A percentile compares a stretch with the other conserved stretches of the same genome.
phyloP scores from a whole-genome alignment of 1,140 invertebrate species.

The Drosophila burlai region DNA sequence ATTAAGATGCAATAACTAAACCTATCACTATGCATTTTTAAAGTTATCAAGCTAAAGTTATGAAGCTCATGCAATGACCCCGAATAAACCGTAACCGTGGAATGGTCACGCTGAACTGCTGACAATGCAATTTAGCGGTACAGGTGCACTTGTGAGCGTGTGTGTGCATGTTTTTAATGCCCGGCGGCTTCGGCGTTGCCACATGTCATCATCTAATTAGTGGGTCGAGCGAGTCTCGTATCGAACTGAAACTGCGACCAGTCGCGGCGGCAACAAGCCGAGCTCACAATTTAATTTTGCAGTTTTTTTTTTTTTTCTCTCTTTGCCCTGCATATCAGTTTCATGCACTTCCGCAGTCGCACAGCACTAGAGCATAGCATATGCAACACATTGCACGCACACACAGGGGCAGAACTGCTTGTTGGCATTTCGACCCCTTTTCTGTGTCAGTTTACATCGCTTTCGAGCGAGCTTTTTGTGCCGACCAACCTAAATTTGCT shows the following conservation, averaged over 20 bases:
- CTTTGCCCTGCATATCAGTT: slow-evolving; percentile 47
- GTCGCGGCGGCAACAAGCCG: slow-evolving; percentile 1
- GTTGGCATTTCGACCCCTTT: slow-evolving; percentile 44
- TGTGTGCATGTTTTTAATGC: slow-evolving; percentile 16
- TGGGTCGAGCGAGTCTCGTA: slow-evolving; percentile 40
- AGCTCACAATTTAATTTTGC: slow-evolving; percentile 6
- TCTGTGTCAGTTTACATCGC: slow-evolving; percentile 11
- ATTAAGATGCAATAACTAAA: neutral
- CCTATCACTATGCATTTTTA: too few species aligned
- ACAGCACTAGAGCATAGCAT: slow-evolving; percentile 5
- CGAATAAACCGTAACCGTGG: slow-evolving; percentile 29
- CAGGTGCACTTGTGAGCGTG: neutral
- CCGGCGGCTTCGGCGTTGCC: slow-evolving; percentile 47
- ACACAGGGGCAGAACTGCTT: slow-evolving; percentile 18
- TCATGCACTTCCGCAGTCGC: slow-evolving; percentile 58
- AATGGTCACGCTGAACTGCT: slow-evolving; percentile 40
- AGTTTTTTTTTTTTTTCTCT: slow-evolving; percentile 1
- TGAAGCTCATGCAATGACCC: slow-evolving; percentile 29
- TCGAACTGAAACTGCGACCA: slow-evolving; percentile 27
- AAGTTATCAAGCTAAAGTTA: too few species aligned
- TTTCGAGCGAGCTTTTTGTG: slow-evolving; percentile 22
- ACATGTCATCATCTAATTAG: slow-evolving; percentile 67
- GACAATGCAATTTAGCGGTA: slow-evolving; percentile 25
- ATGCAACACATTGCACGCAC: slow-evolving; percentile 4
- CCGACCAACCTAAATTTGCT: slow-evolving; percentile 26